Evolutionary conservation across 2,888 invertebrate genomes (phyloP), one percentile per base, ranked within the genome.

Genomic region (Orchesellides sinensis): DNA sequence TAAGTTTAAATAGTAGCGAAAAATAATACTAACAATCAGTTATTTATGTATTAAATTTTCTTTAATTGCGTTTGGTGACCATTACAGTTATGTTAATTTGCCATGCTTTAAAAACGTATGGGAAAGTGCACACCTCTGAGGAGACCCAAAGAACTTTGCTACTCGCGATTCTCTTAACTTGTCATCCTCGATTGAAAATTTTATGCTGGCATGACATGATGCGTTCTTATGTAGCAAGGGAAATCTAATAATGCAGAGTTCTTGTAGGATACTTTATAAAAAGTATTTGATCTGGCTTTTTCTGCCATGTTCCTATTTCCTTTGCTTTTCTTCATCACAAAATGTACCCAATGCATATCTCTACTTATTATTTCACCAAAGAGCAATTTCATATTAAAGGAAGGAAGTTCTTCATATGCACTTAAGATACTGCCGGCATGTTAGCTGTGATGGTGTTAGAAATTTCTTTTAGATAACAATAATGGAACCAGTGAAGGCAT

Each of bases 401-500:
- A 69, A 69, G 69, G 69, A 69, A 66, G 66, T 27, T 47, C 35
- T 49, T 52, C n/a, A n/a, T n/a, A n/a, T n/a, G n/a, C n/a, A n/a
- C n/a, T n/a, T n/a, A n/a, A n/a, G n/a, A n/a, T n/a, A n/a, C n/a
- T n/a, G n/a, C n/a, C n/a, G n/a, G n/a, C n/a, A n/a, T n/a, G n/a
- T n/a, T n/a, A n/a, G n/a, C n/a, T n/a, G n/a, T n/a, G n/a, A n/a
- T n/a, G n/a, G n/a, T n/a, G n/a, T n/a, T n/a, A n/a, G n/a, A n/a
- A n/a, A n/a, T n/a, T n/a, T n/a, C n/a, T n/a, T n/a, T n/a, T n/a
- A n/a, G n/a, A n/a, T n/a, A n/a, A n/a, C n/a, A n/a, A n/a, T n/a
- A n/a, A n/a, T n/a, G n/a, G n/a, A n/a, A n/a, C n/a, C n/a, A n/a
- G n/a, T n/a, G n/a, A n/a, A n/a, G n/a, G n/a, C n/a, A n/a, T n/a